Percentiles rank a stretch among this genome's conserved stretches.
phyloP scores from a whole-genome alignment of 2,113 vertebrate species.

The Megaceryle torquata region DNA sequence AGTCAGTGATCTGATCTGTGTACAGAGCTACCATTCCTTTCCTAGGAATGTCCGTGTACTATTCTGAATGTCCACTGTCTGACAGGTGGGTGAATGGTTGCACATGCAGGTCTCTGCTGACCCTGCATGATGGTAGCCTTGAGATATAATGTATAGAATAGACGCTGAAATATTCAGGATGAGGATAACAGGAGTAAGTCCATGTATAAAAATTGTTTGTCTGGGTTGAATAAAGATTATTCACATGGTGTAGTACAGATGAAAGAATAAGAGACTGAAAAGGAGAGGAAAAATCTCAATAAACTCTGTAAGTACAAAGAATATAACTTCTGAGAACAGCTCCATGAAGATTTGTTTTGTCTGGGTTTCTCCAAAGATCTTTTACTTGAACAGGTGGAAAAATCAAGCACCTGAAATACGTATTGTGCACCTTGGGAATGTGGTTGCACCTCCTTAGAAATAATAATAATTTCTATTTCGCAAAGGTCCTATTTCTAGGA shows the following conservation, averaged over 20 bases:
- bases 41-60: rapidly evolving
- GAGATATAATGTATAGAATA: not conserved
- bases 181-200: not conserved
- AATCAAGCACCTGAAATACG: not conserved
- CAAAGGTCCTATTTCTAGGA: not conserved
- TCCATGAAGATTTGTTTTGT: not conserved
- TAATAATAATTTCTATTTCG: not conserved
- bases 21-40: not conserved
- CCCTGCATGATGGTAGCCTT: not conserved
- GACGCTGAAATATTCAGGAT: not conserved
- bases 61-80: not conserved
- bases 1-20: rapidly evolving
- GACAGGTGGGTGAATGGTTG: not conserved
- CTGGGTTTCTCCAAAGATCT: not conserved
- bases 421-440: not conserved
- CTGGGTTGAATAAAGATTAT: not conserved
- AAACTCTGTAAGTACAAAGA: not conserved
- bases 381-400: not conserved
- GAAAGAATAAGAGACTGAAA: not conserved
- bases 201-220: not conserved
- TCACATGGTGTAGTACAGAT: rapidly evolving
- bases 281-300: not conserved
- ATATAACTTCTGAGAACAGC: not conserved
- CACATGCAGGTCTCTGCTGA: not conserved
- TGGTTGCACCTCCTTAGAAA: not conserved